phyloP scores from a whole-genome alignment of 2,888 invertebrate genomes.

The Agonopterix subpropinquella region DNA sequence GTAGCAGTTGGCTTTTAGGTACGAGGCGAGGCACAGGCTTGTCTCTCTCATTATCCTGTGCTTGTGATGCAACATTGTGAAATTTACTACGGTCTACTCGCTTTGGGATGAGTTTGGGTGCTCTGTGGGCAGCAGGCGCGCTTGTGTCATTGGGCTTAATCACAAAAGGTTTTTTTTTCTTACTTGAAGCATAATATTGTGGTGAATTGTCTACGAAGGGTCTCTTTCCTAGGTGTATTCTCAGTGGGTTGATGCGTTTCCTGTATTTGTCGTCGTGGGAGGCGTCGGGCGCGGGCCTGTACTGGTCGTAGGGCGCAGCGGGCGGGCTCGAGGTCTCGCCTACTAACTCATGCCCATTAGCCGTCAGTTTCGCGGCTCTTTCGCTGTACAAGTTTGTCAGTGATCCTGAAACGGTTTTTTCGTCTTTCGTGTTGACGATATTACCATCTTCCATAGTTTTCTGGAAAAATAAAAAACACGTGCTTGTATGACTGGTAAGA shows the following conservation, averaged over 20 bases:
- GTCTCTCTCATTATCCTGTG: conserved; percentile 50
- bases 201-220: conserved; percentile 66
- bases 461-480: conserved; percentile 62
- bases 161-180: conserved; percentile 49
- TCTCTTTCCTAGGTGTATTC: conserved; percentile 65
- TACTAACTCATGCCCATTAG: conserved; percentile 58
- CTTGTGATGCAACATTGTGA: conserved; percentile 51
- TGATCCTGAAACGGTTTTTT: conserved; percentile 50
- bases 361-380: conserved; percentile 49
- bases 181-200: conserved; percentile 46
- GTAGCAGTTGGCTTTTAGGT: conserved; percentile 63
- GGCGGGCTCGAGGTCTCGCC: conserved; percentile 39
- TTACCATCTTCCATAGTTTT: conserved; percentile 77
- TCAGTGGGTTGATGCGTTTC: conserved; percentile 62
- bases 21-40: conserved; percentile 67
- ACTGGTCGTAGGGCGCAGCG: conserved; percentile 30
- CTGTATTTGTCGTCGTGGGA: conserved; percentile 48
- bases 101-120: conserved; percentile 61
- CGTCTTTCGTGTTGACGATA: conserved; percentile 58
- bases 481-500: conserved; percentile 54
- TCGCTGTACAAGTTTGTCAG: conserved; percentile 54
- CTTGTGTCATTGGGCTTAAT: conserved; percentile 48
- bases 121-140: conserved; percentile 40
- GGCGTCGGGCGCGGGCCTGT: conserved; percentile 36
- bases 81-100: conserved; percentile 44